Base-by-base conservation (phyloP, 2,797 vertebrate species). In the Chanos chanos region DNA sequence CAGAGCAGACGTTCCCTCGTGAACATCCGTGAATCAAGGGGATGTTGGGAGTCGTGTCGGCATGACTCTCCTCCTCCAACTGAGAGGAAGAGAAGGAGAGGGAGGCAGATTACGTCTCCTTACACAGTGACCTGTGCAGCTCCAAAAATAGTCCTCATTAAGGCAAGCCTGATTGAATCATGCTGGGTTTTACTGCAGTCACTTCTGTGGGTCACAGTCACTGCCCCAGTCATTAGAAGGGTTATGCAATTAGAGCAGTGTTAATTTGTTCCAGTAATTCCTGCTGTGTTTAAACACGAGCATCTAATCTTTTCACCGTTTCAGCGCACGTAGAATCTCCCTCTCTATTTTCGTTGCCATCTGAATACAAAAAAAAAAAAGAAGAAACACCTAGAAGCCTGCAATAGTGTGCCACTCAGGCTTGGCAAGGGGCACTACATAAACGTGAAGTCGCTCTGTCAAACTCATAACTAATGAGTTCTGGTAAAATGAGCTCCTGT, bases 401-500 rank as follows among this genome's bases (percentile, higher is more conserved):
- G 28, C 28, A 18, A 67, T 59, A 64, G 64, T 57, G 34, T 65
- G 67, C 60, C 67, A 70, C 60, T 70, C 56, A 68, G 44, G 27
- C 41, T 8, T 34, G 50, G 34, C 43, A 45, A 41, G 30, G 22
- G 15, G 40, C 21, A 25, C 27, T 18, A 25, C 57, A 57, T 54
- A 60, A 56, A 55, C 27, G 57, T 65, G 49, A 64, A 47, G 64
- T 31, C 27, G 33, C 49, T 55, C 68, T 70, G 74, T 81, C 76
- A 81, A 75, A 66, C 49, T 4, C 41, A 13, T 71, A 77, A 85
- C 58, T 73, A 79, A 85, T 80, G 77, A 54, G 58, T 21, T 1
- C 22, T 36, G 51, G 74, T 73, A 84, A 86, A 63, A 67, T 50
- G 78, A 86, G 82, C 81, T 73, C 59, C 53, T 73, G 75, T 76